phyloP scores from a whole-genome alignment of 2,113 vertebrate genomes.

The Murina feae region DNA sequence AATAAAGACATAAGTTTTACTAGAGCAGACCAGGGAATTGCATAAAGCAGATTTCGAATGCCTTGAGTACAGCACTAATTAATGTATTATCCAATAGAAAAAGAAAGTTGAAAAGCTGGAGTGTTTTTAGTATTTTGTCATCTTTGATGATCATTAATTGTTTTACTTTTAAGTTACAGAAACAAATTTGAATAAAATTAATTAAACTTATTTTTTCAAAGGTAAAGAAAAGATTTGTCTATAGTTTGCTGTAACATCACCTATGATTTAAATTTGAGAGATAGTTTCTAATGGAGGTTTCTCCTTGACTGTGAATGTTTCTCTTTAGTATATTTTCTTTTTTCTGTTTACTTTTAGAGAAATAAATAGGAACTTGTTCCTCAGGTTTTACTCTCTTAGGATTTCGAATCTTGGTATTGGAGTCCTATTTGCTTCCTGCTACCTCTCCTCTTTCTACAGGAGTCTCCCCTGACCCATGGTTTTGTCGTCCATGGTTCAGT shows the following conservation, averaged over 20 bases:
- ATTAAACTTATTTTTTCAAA: conserved; percentile 35
- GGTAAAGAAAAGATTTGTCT: not conserved
- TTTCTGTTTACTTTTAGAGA: not conserved
- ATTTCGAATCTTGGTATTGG: not conserved
- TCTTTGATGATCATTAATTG: not conserved
- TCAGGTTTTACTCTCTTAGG: not conserved
- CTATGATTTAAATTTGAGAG: conserved; percentile 22
- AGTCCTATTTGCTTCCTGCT: not conserved
- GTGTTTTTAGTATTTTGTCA: not conserved
- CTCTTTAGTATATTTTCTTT: not conserved
- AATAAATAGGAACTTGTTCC: not conserved
- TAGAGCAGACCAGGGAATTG: not conserved
- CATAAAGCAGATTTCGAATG: not conserved
- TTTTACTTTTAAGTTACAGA: conserved; percentile 23
- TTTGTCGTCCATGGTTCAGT: not conserved
- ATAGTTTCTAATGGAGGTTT: not conserved
- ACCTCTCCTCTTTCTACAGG: not conserved
- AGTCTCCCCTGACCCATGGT: not conserved
- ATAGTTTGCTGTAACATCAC: not conserved
- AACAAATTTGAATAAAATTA: not conserved
- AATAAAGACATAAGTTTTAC: not conserved
- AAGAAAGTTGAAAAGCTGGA: not conserved
- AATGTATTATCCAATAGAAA: not conserved
- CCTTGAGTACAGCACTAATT: not conserved
- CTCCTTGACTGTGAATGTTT: not conserved